Evolutionary conservation across 2,113 vertebrate genomes (phyloP), one percentile per base, ranked within the genome.

Genomic region (Thamnaconus septentrionalis): DNA sequence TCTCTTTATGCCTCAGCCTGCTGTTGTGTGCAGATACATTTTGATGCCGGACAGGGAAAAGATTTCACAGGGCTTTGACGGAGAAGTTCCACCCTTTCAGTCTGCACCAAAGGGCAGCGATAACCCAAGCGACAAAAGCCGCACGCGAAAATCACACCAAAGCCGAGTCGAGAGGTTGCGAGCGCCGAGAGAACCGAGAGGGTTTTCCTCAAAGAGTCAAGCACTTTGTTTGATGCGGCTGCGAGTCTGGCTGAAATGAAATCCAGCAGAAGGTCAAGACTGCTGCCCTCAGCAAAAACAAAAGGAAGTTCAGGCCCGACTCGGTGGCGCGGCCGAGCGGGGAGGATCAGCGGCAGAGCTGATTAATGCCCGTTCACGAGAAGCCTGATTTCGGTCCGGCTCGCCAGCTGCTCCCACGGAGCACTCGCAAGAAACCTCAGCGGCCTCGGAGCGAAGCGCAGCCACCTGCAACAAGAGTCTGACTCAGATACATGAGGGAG

Each of bases 361-460:
- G 47, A 85, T 85, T 88, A 56, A 86, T 80, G 64, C 56, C 57
- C 39, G 18, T 31, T 31, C 18, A 31, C 18, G 18, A 2, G 63
- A 77, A 75, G 71, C 64, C 63, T 50, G 70, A 72, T 81, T 84
- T 84, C 61, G 73, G 80, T 59, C 73, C 75, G 84, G 75, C 77
- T 75, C 78, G 84, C 85, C 87, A 88, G 85, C 89, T 90, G 89
- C 87, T 85, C 72, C 56, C 53, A 44, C 59, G 56, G 62, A 81
- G 66, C 77, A 63, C 83, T 31, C 18, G 82, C 73, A 82, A 89
- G 88, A 89, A 89, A 88, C 54, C 76, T 64, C 57, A 53, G 79
- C 79, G 85, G 77, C 75, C 74, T 71, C 69, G 63, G 60, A 76
- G 55, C 64, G 73, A 75, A 76, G 85, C 89, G 83, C 85, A 85